Conservation (phyloP, 2,113 vertebrate species). For the Sardina pilchardus region DNA sequence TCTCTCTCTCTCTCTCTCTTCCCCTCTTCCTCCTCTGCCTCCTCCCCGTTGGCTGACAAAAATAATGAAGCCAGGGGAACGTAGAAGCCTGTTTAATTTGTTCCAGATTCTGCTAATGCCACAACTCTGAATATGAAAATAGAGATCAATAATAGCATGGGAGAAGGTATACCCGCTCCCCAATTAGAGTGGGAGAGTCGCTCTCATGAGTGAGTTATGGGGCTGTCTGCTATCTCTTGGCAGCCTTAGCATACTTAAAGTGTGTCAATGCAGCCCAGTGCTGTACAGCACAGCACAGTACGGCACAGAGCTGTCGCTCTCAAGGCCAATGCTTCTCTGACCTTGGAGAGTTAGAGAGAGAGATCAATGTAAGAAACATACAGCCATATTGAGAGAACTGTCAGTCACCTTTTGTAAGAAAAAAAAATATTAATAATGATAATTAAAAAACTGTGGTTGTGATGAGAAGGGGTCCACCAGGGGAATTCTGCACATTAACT, state of each 20-base stretch:
- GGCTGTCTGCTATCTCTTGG: neutral
- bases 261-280: neutral
- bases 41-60: constrained; percentile 17
- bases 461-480: neutral
- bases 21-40: neutral
- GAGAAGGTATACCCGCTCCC: neutral
- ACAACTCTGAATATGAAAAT: constrained; percentile 31
- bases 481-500: neutral
- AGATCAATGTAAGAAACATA: neutral
- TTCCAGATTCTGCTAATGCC: constrained; percentile 33
- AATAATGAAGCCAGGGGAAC: constrained; percentile 39
- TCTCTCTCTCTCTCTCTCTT: neutral
- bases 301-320: neutral
- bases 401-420: constrained; percentile 1
- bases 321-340: neutral
- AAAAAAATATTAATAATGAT: too few relatives aligned
- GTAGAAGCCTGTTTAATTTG: constrained; percentile 27
- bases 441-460: neutral
- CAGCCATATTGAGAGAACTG: neutral
- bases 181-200: constrained; percentile 13
- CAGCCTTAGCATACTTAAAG: neutral
- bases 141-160: constrained; percentile 15
- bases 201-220: neutral
- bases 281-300: neutral
- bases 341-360: neutral